phyloP scores from a whole-genome alignment of 1,140 invertebrate species.

The Brachionus plicatilis region DNA sequence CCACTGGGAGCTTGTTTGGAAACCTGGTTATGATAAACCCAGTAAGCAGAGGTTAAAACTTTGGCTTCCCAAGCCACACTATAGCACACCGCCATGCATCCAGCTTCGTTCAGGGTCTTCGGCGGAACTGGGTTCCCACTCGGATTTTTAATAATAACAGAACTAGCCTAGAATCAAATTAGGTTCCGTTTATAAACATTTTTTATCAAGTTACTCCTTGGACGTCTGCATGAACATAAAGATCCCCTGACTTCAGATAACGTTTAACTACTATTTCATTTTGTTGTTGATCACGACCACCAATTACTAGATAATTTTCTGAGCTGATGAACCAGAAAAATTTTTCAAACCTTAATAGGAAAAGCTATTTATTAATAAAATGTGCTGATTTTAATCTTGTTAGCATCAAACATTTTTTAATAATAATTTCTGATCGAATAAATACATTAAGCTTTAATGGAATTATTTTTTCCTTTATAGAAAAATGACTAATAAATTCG shows the following conservation, averaged over 20 bases:
- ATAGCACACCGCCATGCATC: slow-evolving; percentile 90
- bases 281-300: slow-evolving; percentile 91
- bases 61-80: slow-evolving; percentile 95
- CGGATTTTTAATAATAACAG: slow-evolving; percentile 82
- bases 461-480: background rate
- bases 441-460: background rate
- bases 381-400: background rate
- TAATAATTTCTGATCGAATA: background rate
- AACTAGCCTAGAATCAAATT: slow-evolving; percentile 4
- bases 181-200: background rate
- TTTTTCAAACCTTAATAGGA: slow-evolving; percentile 86
- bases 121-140: slow-evolving; percentile 68
- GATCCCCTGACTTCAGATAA: slow-evolving; percentile 67
- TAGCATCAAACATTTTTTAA: background rate
- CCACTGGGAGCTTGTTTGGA: slow-evolving; percentile 94
- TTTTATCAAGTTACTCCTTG: slow-evolving; percentile 68
- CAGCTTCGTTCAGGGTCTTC: slow-evolving; percentile 91
- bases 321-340: slow-evolving; percentile 99
- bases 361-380: background rate
- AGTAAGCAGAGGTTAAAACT: slow-evolving; percentile 87
- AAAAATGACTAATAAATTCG: background rate
- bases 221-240: slow-evolving; percentile 68
- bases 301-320: slow-evolving; percentile 93
- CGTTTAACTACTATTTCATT: slow-evolving; percentile 94
- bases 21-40: slow-evolving; percentile 91